Base-by-base conservation (phyloP, 2,113 vertebrate species). In the Symphodus melops region DNA sequence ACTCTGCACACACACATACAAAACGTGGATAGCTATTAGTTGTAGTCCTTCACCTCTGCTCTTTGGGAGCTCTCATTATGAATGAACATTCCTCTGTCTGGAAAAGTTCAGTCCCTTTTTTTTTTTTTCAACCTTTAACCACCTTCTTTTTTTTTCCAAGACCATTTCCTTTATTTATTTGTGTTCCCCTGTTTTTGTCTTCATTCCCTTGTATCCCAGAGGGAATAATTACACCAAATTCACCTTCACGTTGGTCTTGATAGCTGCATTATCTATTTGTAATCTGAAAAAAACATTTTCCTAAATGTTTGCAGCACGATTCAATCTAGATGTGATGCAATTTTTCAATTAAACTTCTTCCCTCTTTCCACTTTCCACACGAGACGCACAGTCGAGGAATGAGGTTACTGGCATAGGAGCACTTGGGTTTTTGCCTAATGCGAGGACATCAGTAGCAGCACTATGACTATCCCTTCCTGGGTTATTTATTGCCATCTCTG, bases 401-500 rank as follows among this genome's bases (percentile, higher is more conserved):
- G 17, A 8, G 41, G 44, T 25, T 33, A 33, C 28, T 33, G 28
- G 28, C 28, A 33, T 25, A 1, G 14, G 42, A 54, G 33, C 21
- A 20, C 54, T 21, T 74, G 72, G 46, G 74, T 48, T 72, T 69
- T 33, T 75, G 62, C 49, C 58, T 61, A 81, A 80, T 73, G 57
- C 8, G 9, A 33, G 17, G 66, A 66, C 77, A 63, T 59, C 19
- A 48, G 20, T 62, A 49, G 20, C 51, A 55, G 42, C 46, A 42
- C 25, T 25, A 33, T 54, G 56, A 60, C 46, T 64, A n/a, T 78
- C 41, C 53, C 56, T 65, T 53, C 21, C n/a, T 55, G 41, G 46
- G 28, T 0, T 67, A 56, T 89, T 39, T 77, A 75, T 81, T 76
- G 68, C 55, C 51, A 48, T 59, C 81, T 78, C 68, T 41, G 58